Base-by-base conservation (phyloP, 1,140 invertebrate species). In the Lepidurus apus region DNA sequence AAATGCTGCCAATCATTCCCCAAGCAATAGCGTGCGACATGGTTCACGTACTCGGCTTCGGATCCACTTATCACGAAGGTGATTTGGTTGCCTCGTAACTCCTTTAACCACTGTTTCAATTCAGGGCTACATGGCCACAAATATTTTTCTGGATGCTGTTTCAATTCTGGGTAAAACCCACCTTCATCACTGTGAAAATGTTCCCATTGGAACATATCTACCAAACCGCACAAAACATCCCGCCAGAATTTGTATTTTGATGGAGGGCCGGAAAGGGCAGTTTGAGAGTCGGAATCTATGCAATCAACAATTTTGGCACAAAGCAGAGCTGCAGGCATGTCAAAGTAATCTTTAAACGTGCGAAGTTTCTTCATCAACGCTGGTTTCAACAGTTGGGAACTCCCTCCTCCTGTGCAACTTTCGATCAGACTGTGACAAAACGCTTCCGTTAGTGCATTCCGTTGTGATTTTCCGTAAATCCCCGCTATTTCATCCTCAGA, bases 41-140 rank as follows among this genome's bases (percentile, higher is more conserved):
- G 87, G 77, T 88, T 85, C 13, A 90, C 92, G 86, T 91, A 93
- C 83, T 93, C 92, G n/a, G 88, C 86, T 83, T 92, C 88, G 0
- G 93, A 93, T 11, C 92, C 92, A 34, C 93, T 94, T n/a, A 94
- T 86, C 7, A 95, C 84, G 84, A 92, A 93, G 11, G 89, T 85
- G 77, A 88, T 87, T 79, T 90, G 90, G 8, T 87, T 85, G 76
- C 88, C 84, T 77, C 87, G 86, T 11, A 91, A 77, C 43, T 88
- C 83, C 79, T 84, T 83, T 1, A 95, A 85, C 92, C 92, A 94
- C 1, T 87, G 82, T 10, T 91, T 85, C 3, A 92, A 86, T 44
- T 87, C 84, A 3, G 83, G 75, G 79, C 87, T 88, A 81, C 91
- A 90, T 81, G 86, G 87, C 8, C 90, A 85, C 11, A 93, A 85